Evolutionary conservation across 2,113 vertebrate species (phyloP), one percentile per base, ranked within the genome.

Genomic region (Halichoerus grypus): DNA sequence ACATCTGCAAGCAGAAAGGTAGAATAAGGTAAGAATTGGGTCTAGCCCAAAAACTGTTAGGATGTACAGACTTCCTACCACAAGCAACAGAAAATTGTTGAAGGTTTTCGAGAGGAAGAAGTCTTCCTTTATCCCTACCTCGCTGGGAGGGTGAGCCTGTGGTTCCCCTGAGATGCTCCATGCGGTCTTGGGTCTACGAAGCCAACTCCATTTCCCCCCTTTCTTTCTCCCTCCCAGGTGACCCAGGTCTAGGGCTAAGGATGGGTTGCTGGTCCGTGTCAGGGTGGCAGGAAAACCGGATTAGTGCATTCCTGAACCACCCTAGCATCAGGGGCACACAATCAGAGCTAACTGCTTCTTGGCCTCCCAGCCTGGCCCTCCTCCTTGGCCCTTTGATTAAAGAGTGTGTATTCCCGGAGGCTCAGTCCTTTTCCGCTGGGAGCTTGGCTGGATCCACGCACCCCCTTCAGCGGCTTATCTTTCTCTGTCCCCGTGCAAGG

Each of bases 261-360:
- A 71, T 10, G 8, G 21, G 39, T 16, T 33, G 15, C 13, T 1
- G 3, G 26, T 65, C 63, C 9, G 0, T 0, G 8, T 13, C 31
- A 14, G 39, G 39, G 46, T 13, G 2, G 33, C 24, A 14, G 53
- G 46, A 42, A 46, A 63, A n/a, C 12, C 7, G 0, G 63, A 57
- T 4, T 1, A 18, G 39, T 0, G 12, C 22, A 3, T 65, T 86
- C 39, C 31, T 1, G 46, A 33, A 21, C 36, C n/a, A 18, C 22
- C 33, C 71, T 13, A 16, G 67, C 39, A 1, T 26, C 51, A 63
- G 39, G 36, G 19, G 67, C 65, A 31, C 7, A 15, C 2, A 26
- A 19, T 46, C 10, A 79, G 74, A 53, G 15, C 57, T 22, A 16
- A 46, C 1, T 51, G 84, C n/a, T 28, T 80, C 63, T 31, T 46